Conservation (phyloP, 1,140 invertebrate genomes). For the Drosophila kanapiae region DNA sequence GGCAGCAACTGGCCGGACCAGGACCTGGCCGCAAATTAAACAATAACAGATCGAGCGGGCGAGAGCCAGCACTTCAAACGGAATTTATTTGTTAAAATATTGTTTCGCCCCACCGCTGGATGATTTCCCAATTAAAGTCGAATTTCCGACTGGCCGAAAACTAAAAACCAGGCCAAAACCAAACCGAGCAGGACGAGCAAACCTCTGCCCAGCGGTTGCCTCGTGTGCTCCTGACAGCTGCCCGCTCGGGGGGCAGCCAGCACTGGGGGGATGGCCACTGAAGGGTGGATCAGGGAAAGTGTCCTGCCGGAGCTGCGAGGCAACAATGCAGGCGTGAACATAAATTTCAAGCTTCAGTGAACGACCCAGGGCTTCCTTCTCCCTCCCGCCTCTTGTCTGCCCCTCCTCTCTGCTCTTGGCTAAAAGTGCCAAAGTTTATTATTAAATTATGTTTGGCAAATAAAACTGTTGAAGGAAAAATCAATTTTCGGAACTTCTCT, state of each 20-base stretch:
- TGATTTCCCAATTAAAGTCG: slow-evolving; percentile 59
- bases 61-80: slow-evolving; percentile 35
- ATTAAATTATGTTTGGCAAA: slow-evolving; percentile 80
- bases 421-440: slow-evolving; percentile 82
- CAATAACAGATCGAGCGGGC: slow-evolving; percentile 48
- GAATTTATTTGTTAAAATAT: slow-evolving; percentile 61
- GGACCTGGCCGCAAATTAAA: slow-evolving; percentile 50
- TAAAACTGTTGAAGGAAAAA: slow-evolving; percentile 77
- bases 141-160: slow-evolving; percentile 24
- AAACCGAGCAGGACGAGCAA: slow-evolving; percentile 11
- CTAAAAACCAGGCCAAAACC: slow-evolving; percentile 46
- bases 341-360: slow-evolving; percentile 79
- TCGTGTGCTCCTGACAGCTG: slow-evolving; percentile 67
- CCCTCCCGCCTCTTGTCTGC: neutral
- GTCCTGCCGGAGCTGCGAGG: slow-evolving; percentile 44
- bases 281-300: slow-evolving; percentile 22
- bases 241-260: slow-evolving; percentile 17
- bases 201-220: slow-evolving; percentile 44
- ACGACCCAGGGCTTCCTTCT: slow-evolving; percentile 20
- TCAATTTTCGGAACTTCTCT: slow-evolving; percentile 67
- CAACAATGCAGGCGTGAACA: slow-evolving; percentile 77
- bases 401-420: slow-evolving; percentile 48
- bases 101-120: slow-evolving; percentile 24
- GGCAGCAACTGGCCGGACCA: slow-evolving; percentile 35
- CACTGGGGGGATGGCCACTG: neutral